These are phyloP conservation scores for Emydoidea blandingii DNA, from an alignment of 2,797 vertebrate species.

Conservation along the genomic window DNA sequence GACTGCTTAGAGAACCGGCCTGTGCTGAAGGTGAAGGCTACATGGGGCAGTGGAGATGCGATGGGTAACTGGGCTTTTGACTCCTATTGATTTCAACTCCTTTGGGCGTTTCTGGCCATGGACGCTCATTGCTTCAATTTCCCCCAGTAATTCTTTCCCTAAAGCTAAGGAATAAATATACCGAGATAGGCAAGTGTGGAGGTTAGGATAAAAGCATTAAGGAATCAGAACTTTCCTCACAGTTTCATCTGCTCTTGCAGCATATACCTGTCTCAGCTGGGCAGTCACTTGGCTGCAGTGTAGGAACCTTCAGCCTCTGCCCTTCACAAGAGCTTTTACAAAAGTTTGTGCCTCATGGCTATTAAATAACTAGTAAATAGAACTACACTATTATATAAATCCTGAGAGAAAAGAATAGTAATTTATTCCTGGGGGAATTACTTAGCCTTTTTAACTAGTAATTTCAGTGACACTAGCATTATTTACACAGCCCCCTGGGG, in stretches of 20 bases:
- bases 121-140: accelerated
- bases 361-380: neutral
- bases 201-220: accelerated
- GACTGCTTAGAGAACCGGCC: neutral
- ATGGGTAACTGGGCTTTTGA: neutral
- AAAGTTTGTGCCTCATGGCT: neutral
- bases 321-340: neutral
- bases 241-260: neutral
- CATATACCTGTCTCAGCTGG: neutral
- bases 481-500: no score
- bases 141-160: neutral
- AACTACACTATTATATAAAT: neutral
- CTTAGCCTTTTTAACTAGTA: neutral
- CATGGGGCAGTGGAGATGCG: neutral
- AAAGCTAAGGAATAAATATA: neutral
- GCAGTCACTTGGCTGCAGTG: neutral
- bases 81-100: accelerated
- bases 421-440: neutral
- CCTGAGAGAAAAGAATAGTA: neutral
- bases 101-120: accelerated
- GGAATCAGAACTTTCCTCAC: neutral
- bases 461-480: neutral
- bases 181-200: no score
- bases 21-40: neutral
- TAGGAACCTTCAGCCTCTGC: neutral